phyloP scores from a whole-genome alignment of 1,140 invertebrate genomes.

The Drosophila virilis region DNA sequence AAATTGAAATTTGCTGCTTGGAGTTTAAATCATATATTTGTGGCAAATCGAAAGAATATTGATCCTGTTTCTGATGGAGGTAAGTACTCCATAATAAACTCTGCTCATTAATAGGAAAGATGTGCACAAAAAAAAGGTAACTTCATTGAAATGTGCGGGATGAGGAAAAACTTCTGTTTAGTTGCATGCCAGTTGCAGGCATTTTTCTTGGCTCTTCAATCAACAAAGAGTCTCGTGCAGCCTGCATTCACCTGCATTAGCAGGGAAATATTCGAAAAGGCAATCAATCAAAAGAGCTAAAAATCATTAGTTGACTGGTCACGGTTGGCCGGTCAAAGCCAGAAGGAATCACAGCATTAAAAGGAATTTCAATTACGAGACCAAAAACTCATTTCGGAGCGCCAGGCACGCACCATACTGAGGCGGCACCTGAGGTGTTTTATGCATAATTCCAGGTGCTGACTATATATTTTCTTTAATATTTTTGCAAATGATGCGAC shows the following conservation, averaged over 20 bases:
- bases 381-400: slow-evolving; percentile 52
- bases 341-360: slow-evolving; percentile 13
- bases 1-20: no score
- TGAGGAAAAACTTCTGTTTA: no score
- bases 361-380: slow-evolving; percentile 60
- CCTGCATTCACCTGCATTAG: slow-evolving; percentile 10
- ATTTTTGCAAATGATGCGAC: slow-evolving; percentile 74
- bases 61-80: no score
- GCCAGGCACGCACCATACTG: slow-evolving; percentile 22
- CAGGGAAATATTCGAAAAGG: slow-evolving; percentile 9
- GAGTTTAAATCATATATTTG: no score
- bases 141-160: no score
- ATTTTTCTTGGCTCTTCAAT: background rate
- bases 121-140: no score
- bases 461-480: slow-evolving; percentile 53
- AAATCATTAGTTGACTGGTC: slow-evolving; percentile 32
- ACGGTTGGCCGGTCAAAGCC: slow-evolving; percentile 11
- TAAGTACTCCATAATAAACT: no score
- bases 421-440: slow-evolving; percentile 16
- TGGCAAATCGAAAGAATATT: no score
- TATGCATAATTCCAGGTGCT: slow-evolving; percentile 48
- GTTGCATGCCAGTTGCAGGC: background rate
- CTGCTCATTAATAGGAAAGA: no score
- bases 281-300: slow-evolving; percentile 38
- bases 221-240: background rate